Evolutionary conservation across 2,797 vertebrate genomes (phyloP), one percentile per base, ranked within the genome.

Genomic region (Dendrocincla fuliginosa): DNA sequence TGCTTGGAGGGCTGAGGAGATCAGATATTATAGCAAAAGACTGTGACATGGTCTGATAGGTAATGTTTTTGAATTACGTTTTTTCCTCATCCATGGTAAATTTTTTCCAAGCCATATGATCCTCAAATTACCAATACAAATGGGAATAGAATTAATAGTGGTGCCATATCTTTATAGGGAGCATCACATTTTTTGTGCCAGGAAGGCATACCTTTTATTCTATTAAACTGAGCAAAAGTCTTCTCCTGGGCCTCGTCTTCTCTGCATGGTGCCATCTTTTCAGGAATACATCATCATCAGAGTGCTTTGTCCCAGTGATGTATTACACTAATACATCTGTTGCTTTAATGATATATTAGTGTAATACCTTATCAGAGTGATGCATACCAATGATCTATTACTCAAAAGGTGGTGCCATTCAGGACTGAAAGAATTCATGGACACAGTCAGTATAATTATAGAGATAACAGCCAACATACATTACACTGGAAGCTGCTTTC

Each of bases 271-370:
- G 76, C 90, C 93, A 91, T 95, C 89, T 94, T 94, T 90, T 96
- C 77, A 96, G 90, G 96, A 97, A 97, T 94, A 87, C 82, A 93
- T 95, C 96, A 96, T 93, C 94, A 94, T 94, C 89, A 91, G 93
- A 96, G 94, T 81, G 92, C 97, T 98, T 97, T 96, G 93, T 97
- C 97, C 97, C 92, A 84, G 94, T 97, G 97, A 98, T 97, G 68
- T 96, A 97, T 97, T 96, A 94, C 94, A 95, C 95, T 97, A 97
- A 97, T 97, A 97, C 96, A 96, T 96, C 96, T 97, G 96, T 97
- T 98, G 95, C 97, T 97, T 93, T 97, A 97, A 97, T 98, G 97
- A 98, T 98, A 96, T 95, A 97, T 97, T 97, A 97, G 96, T 97
- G 96, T 95, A 97, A 97, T 97, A 96, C 92, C 96, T 98, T 97